Evolutionary conservation across 1,140 invertebrate species (phyloP), one percentile per base, ranked within the genome.

Genomic region (Charaxes varanes): DNA sequence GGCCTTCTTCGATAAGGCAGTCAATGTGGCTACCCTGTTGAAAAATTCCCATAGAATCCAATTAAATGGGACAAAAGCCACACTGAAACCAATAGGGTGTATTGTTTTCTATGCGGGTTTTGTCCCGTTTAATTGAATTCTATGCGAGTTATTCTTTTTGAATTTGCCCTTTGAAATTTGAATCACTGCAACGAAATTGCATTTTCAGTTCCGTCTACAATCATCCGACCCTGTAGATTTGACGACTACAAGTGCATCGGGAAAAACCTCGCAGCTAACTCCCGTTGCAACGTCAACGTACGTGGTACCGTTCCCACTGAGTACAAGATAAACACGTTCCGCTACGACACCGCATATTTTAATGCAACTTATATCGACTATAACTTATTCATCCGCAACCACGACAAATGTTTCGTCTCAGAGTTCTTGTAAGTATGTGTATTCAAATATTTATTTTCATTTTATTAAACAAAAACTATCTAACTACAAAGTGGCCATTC

Each of bases 341-440:
- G 24, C 2, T 79, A 62, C 41, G 44, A 72, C 14, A 48, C 72
- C 0, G 62, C 72, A 0, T 63, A 45, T 49, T 80, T 80, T 51
- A 80, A 80, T 42, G 33, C 64, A 0, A 54, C 62, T 0, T 74
- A 69, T 26, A 43, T 77, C 1, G 76, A 80, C 23, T 37, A 44
- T 1, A 45, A 57, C 2, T 26, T 80, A 4, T 34, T 56, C 12
- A 48, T 73, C 5, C 48, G 49, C 7, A 77, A 74, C 13, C 60
- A 69, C 8, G 15, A 80, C 16, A 58, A 53, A 6, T 80, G 76
- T 18, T 18, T 7, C 0, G 37, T 72, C 8, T 61, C 62, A 0
- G 62, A 68, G 17, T 79, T 76, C 17, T 76, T 62, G 74, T 76
- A 47, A 72, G 72, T 76, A 58, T 46, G 3, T 14, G n/a, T 14